Conservation (phyloP, 2,888 invertebrate species). For the Rhagium mordax region DNA sequence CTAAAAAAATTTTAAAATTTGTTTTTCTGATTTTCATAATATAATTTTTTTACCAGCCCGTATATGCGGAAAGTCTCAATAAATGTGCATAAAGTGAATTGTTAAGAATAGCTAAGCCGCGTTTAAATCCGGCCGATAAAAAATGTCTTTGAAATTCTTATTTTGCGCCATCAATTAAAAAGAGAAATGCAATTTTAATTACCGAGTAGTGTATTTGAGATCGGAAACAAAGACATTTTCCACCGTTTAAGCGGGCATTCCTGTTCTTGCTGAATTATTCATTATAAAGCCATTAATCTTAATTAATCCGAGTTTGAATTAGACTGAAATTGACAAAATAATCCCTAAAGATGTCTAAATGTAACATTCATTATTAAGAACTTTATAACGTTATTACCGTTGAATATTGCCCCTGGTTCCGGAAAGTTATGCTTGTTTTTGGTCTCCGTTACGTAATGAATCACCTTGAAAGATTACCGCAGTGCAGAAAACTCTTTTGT, state of each 20-base stretch:
- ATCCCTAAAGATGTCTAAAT: constrained; percentile 40
- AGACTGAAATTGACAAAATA: constrained; percentile 47
- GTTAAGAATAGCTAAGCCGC: neutral
- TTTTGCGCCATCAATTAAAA: constrained; percentile 26
- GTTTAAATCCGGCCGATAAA: constrained; percentile 15
- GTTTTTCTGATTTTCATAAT: too few relatives aligned
- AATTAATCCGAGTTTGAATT: constrained; percentile 47
- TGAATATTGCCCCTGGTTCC: neutral
- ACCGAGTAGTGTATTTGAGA: constrained; percentile 23
- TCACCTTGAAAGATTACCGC: constrained; percentile 17
- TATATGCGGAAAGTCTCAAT: too few relatives aligned
- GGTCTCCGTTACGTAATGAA: constrained; percentile 14
- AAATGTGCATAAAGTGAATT: too few relatives aligned
- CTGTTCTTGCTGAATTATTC: constrained; percentile 45
- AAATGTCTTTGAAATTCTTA: constrained; percentile 11
- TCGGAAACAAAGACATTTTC: constrained; percentile 47
- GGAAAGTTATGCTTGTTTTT: constrained; percentile 18
- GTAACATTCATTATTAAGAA: constrained; percentile 37
- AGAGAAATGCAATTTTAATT: constrained; percentile 36
- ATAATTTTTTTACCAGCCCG: too few relatives aligned
- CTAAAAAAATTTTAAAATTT: too few relatives aligned
- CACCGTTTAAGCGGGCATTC: constrained; percentile 36
- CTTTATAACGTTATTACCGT: constrained; percentile 26
- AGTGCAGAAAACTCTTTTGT: neutral
- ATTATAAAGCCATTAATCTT: constrained; percentile 51